phyloP scores from a whole-genome alignment of 2,888 invertebrate species.

The Schizaphis graminum region DNA sequence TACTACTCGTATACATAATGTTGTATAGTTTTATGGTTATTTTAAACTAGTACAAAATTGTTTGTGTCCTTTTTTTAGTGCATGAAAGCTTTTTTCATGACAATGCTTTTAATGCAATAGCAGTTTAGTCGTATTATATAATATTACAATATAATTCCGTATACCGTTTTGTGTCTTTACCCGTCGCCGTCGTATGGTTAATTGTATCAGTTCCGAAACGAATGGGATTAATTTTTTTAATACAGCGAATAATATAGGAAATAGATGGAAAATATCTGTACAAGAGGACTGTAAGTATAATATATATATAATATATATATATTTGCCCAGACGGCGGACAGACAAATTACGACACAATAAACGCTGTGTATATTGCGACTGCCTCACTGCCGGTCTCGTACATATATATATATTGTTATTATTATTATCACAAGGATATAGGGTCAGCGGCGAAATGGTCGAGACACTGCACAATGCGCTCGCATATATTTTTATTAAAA shows the following conservation, averaged over 20 bases:
- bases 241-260: neutral
- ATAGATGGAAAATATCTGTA: neutral
- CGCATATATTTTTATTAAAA: conserved; percentile 12
- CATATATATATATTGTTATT: neutral
- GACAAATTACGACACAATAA: conserved; percentile 57
- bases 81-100: neutral
- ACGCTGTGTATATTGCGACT: neutral
- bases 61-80: neutral
- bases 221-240: neutral
- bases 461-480: neutral
- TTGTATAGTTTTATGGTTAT: neutral
- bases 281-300: neutral
- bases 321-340: conserved; percentile 3
- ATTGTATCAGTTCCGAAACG: neutral
- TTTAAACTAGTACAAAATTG: neutral
- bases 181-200: neutral
- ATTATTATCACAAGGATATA: neutral
- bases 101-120: neutral
- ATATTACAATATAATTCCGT: neutral
- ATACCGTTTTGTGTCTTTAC: neutral
- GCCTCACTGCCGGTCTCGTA: neutral
- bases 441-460: conserved; percentile 14
- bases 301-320: neutral
- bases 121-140: neutral
- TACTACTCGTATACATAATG: neutral